phyloP scores from a whole-genome alignment of 2,113 vertebrate genomes.

The Sander lucioperca region DNA sequence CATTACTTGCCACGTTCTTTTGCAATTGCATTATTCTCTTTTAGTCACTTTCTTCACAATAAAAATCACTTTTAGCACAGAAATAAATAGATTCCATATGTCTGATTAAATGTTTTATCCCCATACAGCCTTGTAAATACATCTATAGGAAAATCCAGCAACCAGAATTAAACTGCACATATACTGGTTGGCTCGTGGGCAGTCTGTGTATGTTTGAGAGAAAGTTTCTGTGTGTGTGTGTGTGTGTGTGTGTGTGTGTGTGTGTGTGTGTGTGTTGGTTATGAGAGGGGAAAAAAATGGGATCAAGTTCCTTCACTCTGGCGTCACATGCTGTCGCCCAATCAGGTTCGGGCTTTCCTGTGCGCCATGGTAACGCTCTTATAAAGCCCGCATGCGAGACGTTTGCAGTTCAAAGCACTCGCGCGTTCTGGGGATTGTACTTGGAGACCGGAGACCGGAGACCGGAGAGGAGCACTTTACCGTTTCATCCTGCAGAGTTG shows the following conservation, averaged over 20 bases:
- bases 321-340: slow-evolving; percentile 72
- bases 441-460: slow-evolving; percentile 56
- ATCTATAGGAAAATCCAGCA: slow-evolving; percentile 16
- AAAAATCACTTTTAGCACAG: neutral
- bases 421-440: slow-evolving; percentile 76
- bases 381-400: slow-evolving; percentile 72
- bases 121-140: neutral
- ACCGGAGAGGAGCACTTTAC: slow-evolving; percentile 61
- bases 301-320: slow-evolving; percentile 73
- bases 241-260: slow-evolving; percentile 11
- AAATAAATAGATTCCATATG: neutral
- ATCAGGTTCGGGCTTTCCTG: slow-evolving; percentile 64
- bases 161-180: slow-evolving; percentile 10
- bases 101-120: neutral
- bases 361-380: slow-evolving; percentile 28
- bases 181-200: slow-evolving; percentile 9
- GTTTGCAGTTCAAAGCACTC: slow-evolving; percentile 76
- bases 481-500: slow-evolving; percentile 50
- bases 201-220: slow-evolving; percentile 33
- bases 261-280: slow-evolving; percentile 20
- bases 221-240: slow-evolving; percentile 33
- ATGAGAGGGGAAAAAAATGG: slow-evolving; percentile 26
- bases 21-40: neutral
- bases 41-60: neutral
- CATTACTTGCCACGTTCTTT: neutral